These are phyloP conservation scores for Daphoenositta chrysoptera DNA, from an alignment of 2,113 vertebrate species.

Conservation along the genomic window DNA sequence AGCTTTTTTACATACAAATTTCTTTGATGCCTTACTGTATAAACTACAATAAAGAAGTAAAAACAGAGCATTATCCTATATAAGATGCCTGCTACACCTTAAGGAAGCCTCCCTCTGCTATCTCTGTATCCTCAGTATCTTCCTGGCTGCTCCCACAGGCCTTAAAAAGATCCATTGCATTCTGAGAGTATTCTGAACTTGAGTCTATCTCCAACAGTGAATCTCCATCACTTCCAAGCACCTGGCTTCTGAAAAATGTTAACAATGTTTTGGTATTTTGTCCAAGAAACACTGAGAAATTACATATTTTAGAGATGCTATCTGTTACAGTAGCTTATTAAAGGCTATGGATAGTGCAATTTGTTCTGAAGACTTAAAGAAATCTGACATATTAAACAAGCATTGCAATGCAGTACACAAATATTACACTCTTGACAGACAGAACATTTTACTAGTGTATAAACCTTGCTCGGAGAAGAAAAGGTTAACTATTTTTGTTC, in stretches of 20 bases:
- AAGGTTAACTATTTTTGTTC: background rate
- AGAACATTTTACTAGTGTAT: background rate
- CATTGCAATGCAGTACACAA: background rate
- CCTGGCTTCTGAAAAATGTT: conserved; percentile 74
- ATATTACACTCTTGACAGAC: background rate
- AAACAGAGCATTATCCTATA: background rate
- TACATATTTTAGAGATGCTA: background rate
- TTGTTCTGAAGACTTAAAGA: background rate
- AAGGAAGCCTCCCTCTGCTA: conserved; percentile 67
- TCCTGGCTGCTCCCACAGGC: conserved; percentile 72
- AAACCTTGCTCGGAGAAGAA: background rate
- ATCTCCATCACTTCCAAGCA: conserved; percentile 78
- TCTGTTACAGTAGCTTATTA: background rate
- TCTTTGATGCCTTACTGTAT: background rate
- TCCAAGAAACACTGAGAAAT: background rate
- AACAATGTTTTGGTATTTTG: conserved; percentile 53
- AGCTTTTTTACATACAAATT: background rate
- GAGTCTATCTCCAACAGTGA: conserved; percentile 78
- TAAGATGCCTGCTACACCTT: conserved; percentile 57
- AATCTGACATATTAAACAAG: background rate
- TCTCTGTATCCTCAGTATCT: conserved; percentile 67
- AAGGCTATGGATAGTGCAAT: background rate
- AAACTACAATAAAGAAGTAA: background rate
- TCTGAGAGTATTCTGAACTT: conserved; percentile 72
- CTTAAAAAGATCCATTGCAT: conserved; percentile 67